Percentiles rank a stretch among this genome's conserved stretches.
Conservation (phyloP, 2,113 vertebrate genomes). For the Chlorodrepanis virens region DNA sequence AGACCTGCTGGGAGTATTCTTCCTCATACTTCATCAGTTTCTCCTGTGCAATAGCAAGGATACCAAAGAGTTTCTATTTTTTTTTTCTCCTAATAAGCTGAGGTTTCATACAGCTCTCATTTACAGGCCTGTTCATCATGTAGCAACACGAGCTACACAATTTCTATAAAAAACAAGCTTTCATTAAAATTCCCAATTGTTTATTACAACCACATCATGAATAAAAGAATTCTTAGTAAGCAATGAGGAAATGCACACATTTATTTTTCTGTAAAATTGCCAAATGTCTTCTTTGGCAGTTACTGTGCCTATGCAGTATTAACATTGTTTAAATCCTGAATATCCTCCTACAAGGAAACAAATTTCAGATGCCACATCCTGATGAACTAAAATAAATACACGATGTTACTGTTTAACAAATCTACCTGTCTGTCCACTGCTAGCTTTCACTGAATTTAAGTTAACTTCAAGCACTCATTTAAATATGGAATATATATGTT, state of each 20-base stretch:
- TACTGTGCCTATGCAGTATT: neutral
- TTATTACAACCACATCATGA: neutral
- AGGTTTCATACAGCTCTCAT: neutral
- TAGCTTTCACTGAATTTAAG: neutral
- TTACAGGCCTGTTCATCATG: neutral
- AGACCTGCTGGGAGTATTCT: neutral
- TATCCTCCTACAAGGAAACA: neutral
- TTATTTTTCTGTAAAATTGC: neutral
- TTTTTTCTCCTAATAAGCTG: neutral
- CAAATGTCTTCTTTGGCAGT: neutral
- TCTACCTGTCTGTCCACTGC: neutral
- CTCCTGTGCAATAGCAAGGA: neutral
- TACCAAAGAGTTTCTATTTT: neutral
- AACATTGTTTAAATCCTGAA: conserved; percentile 3
- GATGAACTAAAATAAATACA: neutral
- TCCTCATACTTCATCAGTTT: neutral
- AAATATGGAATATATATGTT: neutral
- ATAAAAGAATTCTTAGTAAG: neutral
- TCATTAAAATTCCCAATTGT: neutral
- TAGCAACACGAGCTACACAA: neutral
- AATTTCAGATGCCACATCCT: neutral
- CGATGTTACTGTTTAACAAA: neutral
- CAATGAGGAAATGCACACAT: neutral
- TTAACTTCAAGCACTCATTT: neutral
- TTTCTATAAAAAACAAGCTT: neutral